Base-by-base conservation (phyloP, 2,797 vertebrate genomes). In the Gallinago solitaria region DNA sequence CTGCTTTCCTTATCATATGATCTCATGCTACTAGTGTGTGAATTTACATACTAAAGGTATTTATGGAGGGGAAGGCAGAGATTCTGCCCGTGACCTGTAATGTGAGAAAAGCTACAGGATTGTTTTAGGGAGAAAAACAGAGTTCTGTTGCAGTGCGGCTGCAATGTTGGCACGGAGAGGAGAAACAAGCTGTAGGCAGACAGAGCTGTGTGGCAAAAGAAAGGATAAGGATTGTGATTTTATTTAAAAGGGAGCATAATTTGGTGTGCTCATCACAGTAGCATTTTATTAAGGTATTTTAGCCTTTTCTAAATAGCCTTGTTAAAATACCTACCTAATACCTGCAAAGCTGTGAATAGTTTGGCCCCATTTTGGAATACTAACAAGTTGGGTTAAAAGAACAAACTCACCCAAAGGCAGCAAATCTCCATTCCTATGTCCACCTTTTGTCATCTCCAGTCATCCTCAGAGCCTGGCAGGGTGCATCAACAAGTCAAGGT, bases 331-430 rank as follows among this genome's bases (percentile, higher is more conserved):
- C 59, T 70, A n/a, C 48, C 48, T 75, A 61, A 59, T 85, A 74
- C n/a, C 53, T 89, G 23, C 50, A 54, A 16, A 45, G 24, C 79
- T 89, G 45, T 64, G 37, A 83, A 59, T 65, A 64, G 63, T 93
- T 71, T 32, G 48, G 16, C 56, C 68, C 5, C 16, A 0, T 90
- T 93, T 83, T 27, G 15, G 68, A 54, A 33, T 75, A 74, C 77
- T 92, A 94, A 95, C 94, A 90, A 90, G 28, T 78, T 74, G 54
- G 37, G 30, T 86, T 92, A 94, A 97, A 98, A 96, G 94, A 97
- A 94, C 93, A 94, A 93, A 96, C 64, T 95, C 2, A 23, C 75
- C 71, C 60, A 54, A 54, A 84, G 78, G 83, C 83, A 94, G 87
- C 94, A 79, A 92, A 76, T 30, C 77, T 87, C 75, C 76, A 32